Conservation (phyloP, 2,797 vertebrate species). For the Pseudocheirus occidentalis region DNA sequence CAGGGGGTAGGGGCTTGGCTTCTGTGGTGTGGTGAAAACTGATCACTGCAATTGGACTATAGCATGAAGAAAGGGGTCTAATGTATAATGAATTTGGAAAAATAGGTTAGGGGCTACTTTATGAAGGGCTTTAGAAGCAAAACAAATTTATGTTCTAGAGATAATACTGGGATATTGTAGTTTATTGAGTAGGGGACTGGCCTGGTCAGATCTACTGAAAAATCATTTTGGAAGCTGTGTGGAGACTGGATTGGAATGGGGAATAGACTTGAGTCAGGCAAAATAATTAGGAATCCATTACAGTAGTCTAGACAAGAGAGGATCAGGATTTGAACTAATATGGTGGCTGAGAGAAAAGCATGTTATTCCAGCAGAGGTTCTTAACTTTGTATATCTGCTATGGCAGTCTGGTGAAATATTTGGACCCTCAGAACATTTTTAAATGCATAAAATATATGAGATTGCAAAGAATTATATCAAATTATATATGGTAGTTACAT, state of each 20-base stretch:
- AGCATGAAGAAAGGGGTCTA: not conserved
- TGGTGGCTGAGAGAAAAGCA: not conserved
- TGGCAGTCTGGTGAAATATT: not conserved
- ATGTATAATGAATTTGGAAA: not conserved
- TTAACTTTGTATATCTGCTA: not conserved
- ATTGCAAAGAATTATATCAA: too few relatives aligned
- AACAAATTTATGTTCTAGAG: not conserved
- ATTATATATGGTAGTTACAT: too few relatives aligned
- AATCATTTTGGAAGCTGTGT: not conserved
- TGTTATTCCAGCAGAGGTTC: not conserved
- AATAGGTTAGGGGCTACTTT: not conserved
- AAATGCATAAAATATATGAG: not conserved
- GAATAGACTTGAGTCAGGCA: not conserved
- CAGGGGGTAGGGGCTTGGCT: too few relatives aligned
- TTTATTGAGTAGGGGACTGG: not conserved
- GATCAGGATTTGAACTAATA: not conserved
- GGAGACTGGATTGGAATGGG: not conserved
- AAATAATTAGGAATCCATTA: not conserved
- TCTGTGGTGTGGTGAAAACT: too few relatives aligned
- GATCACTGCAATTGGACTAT: not conserved
- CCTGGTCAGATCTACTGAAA: not conserved
- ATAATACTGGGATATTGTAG: not conserved
- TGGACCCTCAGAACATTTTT: too few relatives aligned
- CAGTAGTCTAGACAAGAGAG: rapidly evolving
- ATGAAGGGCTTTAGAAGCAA: not conserved